These are phyloP conservation scores for Chaetura pelagica DNA, from an alignment of 2,113 vertebrate species.

Conservation along the genomic window DNA sequence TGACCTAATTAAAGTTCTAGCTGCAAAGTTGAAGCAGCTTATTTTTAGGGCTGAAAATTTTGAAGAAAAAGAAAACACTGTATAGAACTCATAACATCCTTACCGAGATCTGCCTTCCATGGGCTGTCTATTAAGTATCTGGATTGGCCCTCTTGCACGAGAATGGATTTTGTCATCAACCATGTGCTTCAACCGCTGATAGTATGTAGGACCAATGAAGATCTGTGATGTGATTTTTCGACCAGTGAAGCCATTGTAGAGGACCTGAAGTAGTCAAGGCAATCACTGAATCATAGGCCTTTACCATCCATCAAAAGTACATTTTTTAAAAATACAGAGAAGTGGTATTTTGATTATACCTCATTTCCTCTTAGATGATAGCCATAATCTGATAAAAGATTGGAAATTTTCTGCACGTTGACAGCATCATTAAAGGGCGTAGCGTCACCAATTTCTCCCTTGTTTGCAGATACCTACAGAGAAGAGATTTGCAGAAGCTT, in stretches of 20 bases:
- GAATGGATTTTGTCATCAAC: slow-evolving; percentile 99
- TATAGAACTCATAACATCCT: not conserved
- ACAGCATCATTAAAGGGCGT: slow-evolving; percentile 98
- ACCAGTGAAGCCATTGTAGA: slow-evolving; percentile 98
- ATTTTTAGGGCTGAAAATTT: not conserved
- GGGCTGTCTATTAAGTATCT: slow-evolving; percentile 97
- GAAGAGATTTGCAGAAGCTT: not conserved
- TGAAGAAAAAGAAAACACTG: not conserved
- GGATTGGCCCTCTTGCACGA: slow-evolving; percentile 94
- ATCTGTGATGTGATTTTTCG: slow-evolving; percentile 98
- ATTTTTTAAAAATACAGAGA: not conserved
- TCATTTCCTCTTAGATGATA: slow-evolving; percentile 98
- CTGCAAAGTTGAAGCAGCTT: not conserved
- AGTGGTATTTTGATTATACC: slow-evolving; percentile 71
- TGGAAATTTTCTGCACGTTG: slow-evolving; percentile 98
- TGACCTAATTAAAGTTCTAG: not conserved
- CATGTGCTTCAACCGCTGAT: slow-evolving; percentile 98
- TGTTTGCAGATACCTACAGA: slow-evolving; percentile 94
- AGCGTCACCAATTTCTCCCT: slow-evolving; percentile 97
- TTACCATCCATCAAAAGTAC: not conserved
- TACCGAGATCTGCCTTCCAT: slow-evolving; percentile 98
- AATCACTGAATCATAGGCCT: not conserved
- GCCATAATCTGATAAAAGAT: slow-evolving; percentile 94
- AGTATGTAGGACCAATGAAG: slow-evolving; percentile 97
- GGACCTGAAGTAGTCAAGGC: slow-evolving; percentile 79